Percentiles rank a stretch among this genome's conserved stretches.
Evolutionary conservation across 2,888 invertebrate species (phyloP).

Genomic region (Phragmatobia fuliginosa): DNA sequence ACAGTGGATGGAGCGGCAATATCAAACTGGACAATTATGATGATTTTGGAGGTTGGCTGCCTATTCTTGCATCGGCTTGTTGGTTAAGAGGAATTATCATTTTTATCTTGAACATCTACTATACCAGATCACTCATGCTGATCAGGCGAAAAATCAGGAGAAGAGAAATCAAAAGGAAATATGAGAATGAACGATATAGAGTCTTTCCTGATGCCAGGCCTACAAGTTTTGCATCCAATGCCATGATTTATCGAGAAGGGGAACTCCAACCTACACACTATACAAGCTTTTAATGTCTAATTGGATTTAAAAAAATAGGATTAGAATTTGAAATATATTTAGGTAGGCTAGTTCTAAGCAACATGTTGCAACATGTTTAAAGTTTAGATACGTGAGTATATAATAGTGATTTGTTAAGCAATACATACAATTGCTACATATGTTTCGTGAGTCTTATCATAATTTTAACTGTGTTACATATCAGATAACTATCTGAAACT

Average conservation of each 20-base stretch:
- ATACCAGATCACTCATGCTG: constrained; percentile 54
- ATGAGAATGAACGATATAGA: constrained; percentile 46
- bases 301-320: background rate
- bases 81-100: constrained; percentile 72
- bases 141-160: constrained; percentile 56
- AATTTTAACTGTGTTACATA: too few relatives aligned
- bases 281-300: background rate
- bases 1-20: constrained; percentile 74
- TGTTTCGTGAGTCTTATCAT: too few relatives aligned
- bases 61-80: constrained; percentile 62
- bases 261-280: background rate
- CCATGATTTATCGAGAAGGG: constrained; percentile 20
- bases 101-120: constrained; percentile 65
- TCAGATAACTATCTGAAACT: too few relatives aligned
- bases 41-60: constrained; percentile 75
- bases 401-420: background rate
- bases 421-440: background rate
- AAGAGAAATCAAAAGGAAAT: constrained; percentile 56
- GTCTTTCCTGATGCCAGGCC: constrained; percentile 65
- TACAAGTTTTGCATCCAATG: constrained; percentile 24
- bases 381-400: background rate
- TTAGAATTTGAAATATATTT: background rate
- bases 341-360: background rate
- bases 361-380: background rate
- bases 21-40: constrained; percentile 58